These are phyloP conservation scores for Tetragonisca angustula DNA, from an alignment of 2,888 invertebrate genomes.

Conservation along the genomic window DNA sequence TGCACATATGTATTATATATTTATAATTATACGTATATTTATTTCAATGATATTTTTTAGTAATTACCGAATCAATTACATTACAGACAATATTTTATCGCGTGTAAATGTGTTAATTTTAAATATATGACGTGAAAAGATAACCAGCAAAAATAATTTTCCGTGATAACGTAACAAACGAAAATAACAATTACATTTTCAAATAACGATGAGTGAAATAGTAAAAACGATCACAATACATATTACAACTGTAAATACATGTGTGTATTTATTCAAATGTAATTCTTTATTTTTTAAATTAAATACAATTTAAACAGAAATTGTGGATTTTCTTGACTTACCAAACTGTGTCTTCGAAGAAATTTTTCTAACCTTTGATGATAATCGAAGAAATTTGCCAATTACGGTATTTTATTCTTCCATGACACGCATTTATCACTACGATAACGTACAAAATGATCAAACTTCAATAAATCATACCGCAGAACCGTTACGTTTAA, in stretches of 20 bases:
- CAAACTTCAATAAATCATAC: neutral
- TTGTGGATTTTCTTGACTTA: conserved; percentile 18
- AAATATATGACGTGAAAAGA: neutral
- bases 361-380: conserved; percentile 33
- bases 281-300: neutral
- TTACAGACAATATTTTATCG: neutral
- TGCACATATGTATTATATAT: neutral
- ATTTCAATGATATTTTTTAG: neutral
- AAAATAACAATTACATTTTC: neutral
- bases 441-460: conserved; percentile 5
- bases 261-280: neutral
- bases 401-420: neutral
- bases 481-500: conserved; percentile 25
- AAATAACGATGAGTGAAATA: neutral
- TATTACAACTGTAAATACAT: neutral
- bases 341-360: neutral
- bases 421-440: neutral
- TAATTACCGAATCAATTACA: neutral
- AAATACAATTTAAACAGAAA: neutral
- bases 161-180: neutral
- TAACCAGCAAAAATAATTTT: neutral
- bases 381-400: neutral
- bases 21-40: neutral
- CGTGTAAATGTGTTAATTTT: neutral
- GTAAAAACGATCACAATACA: neutral